A percentile compares a stretch with the other conserved stretches of the same genome.
Conservation (phyloP, 1,140 invertebrate species). For the Drosophila sproati region DNA sequence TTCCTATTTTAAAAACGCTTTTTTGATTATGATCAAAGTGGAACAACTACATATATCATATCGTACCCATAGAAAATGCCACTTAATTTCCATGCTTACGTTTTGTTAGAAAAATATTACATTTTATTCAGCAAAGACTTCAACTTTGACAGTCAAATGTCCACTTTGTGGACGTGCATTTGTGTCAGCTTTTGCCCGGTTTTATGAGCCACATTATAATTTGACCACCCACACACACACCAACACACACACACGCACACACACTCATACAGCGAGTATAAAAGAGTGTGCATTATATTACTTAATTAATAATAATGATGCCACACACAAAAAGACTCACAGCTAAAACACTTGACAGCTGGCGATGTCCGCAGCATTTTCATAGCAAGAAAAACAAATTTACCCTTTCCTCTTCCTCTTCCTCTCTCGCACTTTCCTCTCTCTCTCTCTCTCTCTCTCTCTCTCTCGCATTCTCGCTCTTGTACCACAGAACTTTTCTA, state of each 20-base stretch:
- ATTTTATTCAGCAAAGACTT: too few species aligned
- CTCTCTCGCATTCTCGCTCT: background rate
- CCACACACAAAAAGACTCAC: constrained; percentile 12
- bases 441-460: background rate
- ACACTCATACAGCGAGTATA: constrained; percentile 6
- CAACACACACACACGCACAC: constrained; percentile 1
- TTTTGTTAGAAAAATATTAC: too few species aligned
- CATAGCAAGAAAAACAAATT: constrained; percentile 38
- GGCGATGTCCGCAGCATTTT: constrained; percentile 37
- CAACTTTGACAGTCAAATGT: constrained; percentile 10
- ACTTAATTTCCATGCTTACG: too few species aligned
- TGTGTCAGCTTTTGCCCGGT: constrained; percentile 27
- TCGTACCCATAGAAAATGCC: too few species aligned
- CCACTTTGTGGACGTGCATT: constrained; percentile 19
- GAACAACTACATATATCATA: too few species aligned
- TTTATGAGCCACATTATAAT: constrained; percentile 39
- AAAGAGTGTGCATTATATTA: constrained; percentile 52
- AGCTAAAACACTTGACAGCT: constrained; percentile 22
- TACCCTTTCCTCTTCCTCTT: background rate
- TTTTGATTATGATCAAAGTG: too few species aligned
- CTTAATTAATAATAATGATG: constrained; percentile 54
- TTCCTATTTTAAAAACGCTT: too few species aligned
- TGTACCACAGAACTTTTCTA: constrained; percentile 45
- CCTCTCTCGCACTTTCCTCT: background rate
- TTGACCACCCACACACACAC: constrained; percentile 3